phyloP scores from a whole-genome alignment of 2,113 vertebrate genomes.

The Orientallactaga bullata region DNA sequence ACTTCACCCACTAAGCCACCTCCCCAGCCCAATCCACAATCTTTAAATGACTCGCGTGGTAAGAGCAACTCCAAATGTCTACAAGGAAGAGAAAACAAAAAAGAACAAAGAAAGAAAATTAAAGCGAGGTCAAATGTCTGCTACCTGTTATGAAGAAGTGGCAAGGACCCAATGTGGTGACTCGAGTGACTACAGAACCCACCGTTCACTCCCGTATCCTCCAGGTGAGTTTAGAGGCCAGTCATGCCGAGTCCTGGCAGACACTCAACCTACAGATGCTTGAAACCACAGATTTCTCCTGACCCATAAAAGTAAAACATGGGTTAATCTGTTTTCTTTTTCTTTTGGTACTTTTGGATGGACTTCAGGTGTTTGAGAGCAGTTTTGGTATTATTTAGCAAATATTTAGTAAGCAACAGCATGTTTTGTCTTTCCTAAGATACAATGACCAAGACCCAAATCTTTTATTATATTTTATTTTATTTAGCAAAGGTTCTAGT shows the following conservation, averaged over 20 bases:
- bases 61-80: background rate
- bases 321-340: background rate
- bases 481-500: no score
- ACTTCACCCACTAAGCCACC: no score
- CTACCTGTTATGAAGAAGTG: background rate
- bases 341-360: background rate
- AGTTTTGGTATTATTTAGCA: background rate
- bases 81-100: background rate
- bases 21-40: background rate
- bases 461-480: background rate
- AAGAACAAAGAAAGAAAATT: background rate
- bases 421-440: background rate
- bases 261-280: background rate
- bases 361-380: conserved; percentile 14
- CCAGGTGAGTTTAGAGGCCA: background rate
- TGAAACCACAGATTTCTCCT: background rate
- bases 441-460: background rate
- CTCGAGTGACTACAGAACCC: background rate
- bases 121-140: background rate
- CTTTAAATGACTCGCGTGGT: background rate
- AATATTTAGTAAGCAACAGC: conserved; percentile 49
- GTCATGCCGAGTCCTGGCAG: background rate
- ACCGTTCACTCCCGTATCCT: fast-evolving
- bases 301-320: background rate
- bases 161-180: background rate